Conservation (phyloP, 1,140 invertebrate species). For the Campodea augens region DNA sequence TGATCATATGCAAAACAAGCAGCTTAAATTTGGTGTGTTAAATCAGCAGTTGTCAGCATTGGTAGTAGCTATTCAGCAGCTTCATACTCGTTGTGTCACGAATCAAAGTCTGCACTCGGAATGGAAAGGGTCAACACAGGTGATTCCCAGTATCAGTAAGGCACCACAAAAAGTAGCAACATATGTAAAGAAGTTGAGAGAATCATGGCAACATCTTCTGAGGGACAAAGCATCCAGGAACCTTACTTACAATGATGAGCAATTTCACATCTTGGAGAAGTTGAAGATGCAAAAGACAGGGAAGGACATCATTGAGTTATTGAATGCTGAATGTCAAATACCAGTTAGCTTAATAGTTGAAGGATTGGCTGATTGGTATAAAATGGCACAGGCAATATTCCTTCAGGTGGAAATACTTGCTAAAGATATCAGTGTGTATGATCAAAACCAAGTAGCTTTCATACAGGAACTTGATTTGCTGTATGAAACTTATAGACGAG, state of each 20-base stretch:
- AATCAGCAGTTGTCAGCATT: constrained; percentile 15
- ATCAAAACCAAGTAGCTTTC: constrained; percentile 22
- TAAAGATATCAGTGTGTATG: constrained; percentile 42
- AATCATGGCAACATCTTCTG: constrained; percentile 80
- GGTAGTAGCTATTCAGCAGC: constrained; percentile 31
- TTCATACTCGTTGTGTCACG: too few species aligned
- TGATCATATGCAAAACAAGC: neutral
- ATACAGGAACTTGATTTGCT: constrained; percentile 11
- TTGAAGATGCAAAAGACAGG: constrained; percentile 27
- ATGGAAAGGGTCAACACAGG: constrained; percentile 47
- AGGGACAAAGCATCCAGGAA: constrained; percentile 63
- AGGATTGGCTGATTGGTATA: constrained; percentile 60
- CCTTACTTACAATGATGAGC: constrained; percentile 78
- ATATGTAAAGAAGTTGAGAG: constrained; percentile 54
- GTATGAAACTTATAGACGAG: neutral
- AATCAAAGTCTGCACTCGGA: too few species aligned
- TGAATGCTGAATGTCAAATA: constrained; percentile 41
- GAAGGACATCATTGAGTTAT: constrained; percentile 22
- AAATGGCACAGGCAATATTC: constrained; percentile 59
- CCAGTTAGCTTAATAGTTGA: constrained; percentile 45
- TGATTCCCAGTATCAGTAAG: constrained; percentile 33
- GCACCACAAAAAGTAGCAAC: constrained; percentile 49
- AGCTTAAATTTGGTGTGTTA: neutral
- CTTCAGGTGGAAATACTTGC: constrained; percentile 50
- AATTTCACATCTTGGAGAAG: constrained; percentile 78